Evolutionary conservation across 2,888 invertebrate genomes (phyloP).

Genomic region (Dyspetes luteomarginatus): DNA sequence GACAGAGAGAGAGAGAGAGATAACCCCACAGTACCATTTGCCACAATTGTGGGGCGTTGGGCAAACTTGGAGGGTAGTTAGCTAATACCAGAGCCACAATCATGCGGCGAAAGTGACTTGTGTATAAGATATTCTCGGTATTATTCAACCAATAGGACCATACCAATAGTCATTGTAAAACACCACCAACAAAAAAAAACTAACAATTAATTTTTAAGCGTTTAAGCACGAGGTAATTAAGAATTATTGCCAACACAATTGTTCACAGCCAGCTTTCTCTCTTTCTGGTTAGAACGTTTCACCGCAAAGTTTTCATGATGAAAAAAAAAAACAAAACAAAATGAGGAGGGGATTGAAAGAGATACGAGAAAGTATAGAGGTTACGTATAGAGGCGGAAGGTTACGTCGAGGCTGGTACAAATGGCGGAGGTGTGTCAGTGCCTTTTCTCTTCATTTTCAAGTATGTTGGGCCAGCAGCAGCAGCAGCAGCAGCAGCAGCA

Average conservation of each 20-base stretch:
- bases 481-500: conserved; percentile 14
- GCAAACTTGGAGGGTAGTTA: conserved; percentile 62
- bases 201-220: too few relatives aligned
- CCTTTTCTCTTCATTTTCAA: conserved; percentile 45
- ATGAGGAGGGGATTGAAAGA: conserved; percentile 23
- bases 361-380: conserved; percentile 22
- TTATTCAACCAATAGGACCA: too few relatives aligned
- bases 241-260: conserved; percentile 51
- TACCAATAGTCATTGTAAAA: too few relatives aligned
- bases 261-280: background rate
- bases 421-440: conserved; percentile 59
- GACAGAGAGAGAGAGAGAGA: conserved; percentile 27
- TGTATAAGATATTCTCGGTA: background rate
- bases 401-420: conserved; percentile 32
- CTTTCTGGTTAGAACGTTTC: background rate
- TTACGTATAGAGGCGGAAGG: too few relatives aligned
- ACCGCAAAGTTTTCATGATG: conserved; percentile 32
- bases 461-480: conserved; percentile 11
- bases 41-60: conserved; percentile 59
- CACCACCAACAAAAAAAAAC: too few relatives aligned
- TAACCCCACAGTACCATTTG: conserved; percentile 26
- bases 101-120: background rate
- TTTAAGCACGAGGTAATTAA: conserved; percentile 45
- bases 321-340: too few relatives aligned
- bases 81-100: background rate